Evolutionary conservation across 1,140 invertebrate species (phyloP).

Genomic region (Magallana angulata): DNA sequence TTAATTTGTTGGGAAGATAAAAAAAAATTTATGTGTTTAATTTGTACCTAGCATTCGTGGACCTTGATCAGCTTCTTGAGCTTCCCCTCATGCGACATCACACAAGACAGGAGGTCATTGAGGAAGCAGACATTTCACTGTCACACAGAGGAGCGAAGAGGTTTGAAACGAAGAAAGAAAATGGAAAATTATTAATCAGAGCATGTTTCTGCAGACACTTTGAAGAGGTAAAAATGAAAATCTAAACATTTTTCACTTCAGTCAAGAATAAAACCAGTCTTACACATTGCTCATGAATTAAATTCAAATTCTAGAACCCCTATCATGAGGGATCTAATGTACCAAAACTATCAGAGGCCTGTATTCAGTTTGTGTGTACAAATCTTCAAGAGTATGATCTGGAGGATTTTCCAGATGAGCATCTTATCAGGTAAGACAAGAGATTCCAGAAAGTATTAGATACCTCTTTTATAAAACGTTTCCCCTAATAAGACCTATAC

Average conservation of each 20-base stretch:
- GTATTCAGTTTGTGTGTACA: conserved; percentile 56
- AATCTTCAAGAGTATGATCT: conserved; percentile 68
- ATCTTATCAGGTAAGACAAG: conserved; percentile 61
- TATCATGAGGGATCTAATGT: conserved; percentile 63
- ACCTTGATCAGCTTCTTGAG: conserved; percentile 58
- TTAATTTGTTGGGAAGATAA: too few species aligned
- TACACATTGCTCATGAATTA: too few species aligned
- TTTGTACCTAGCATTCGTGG: conserved; percentile 65
- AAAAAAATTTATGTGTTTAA: too few species aligned
- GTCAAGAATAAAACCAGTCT: background rate
- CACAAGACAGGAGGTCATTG: conserved; percentile 59
- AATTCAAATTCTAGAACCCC: conserved; percentile 58
- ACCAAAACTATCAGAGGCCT: conserved; percentile 58
- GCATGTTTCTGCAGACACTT: conserved; percentile 67
- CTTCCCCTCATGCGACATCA: conserved; percentile 59
- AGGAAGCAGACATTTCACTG: conserved; percentile 59
- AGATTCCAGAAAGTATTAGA: too few species aligned
- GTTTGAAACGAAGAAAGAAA: conserved; percentile 60
- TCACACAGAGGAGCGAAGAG: conserved; percentile 60
- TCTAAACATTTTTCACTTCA: background rate
- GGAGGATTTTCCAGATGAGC: conserved; percentile 70
- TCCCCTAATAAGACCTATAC: too few species aligned
- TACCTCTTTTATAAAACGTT: too few species aligned
- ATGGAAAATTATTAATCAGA: conserved; percentile 59
- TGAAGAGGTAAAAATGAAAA: conserved; percentile 59